phyloP scores from a whole-genome alignment of 1,140 invertebrate genomes.

The Orius laevigatus region DNA sequence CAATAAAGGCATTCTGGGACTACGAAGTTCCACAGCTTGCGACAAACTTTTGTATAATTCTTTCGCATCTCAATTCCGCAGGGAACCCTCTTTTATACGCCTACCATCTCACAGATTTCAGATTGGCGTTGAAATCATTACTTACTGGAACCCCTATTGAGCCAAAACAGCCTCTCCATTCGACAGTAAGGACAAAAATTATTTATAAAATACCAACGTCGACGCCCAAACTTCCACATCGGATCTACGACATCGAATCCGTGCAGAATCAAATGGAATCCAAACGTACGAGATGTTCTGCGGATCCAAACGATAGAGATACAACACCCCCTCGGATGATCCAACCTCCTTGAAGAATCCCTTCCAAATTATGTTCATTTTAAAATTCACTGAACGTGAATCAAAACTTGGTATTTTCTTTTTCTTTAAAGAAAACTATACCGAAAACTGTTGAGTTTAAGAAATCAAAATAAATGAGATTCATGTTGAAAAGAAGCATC shows the following conservation, averaged over 20 bases:
- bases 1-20: constrained; percentile 57
- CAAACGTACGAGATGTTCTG: too few relatives aligned
- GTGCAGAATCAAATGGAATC: background rate
- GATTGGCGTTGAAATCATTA: constrained; percentile 38
- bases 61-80: constrained; percentile 77
- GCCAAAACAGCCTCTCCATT: background rate
- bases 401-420: too few relatives aligned
- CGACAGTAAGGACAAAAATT: background rate
- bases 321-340: too few relatives aligned
- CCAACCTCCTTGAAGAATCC: too few relatives aligned
- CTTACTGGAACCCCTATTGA: constrained; percentile 13
- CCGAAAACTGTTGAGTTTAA: too few relatives aligned
- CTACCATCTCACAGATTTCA: constrained; percentile 74
- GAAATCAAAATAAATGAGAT: too few relatives aligned
- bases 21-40: constrained; percentile 47
- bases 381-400: too few relatives aligned
- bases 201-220: constrained; percentile 6
- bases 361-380: too few relatives aligned
- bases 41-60: constrained; percentile 67
- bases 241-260: constrained; percentile 5
- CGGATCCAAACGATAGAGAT: too few relatives aligned
- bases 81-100: constrained; percentile 67
- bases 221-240: constrained; percentile 12
- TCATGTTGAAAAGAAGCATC: too few relatives aligned
- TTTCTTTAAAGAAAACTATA: too few relatives aligned